These are phyloP conservation scores for Condylura cristata DNA, from an alignment of 2,113 vertebrate genomes.

Conservation along the genomic window DNA sequence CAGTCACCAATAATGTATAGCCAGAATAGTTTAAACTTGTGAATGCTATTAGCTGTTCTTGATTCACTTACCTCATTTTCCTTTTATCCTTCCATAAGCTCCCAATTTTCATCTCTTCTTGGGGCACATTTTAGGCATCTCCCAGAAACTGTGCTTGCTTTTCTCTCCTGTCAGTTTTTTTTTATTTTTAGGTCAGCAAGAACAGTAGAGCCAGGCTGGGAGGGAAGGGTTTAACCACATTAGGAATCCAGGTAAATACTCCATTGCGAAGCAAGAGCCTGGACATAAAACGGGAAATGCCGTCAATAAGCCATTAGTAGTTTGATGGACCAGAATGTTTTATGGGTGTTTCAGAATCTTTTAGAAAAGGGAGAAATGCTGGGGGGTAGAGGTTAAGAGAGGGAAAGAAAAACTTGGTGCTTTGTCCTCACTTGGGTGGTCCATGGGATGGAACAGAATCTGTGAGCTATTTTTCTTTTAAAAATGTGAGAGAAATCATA, in stretches of 20 bases:
- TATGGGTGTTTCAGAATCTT: not conserved
- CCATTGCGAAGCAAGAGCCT: not conserved
- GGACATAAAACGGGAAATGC: not conserved
- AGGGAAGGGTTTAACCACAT: not conserved
- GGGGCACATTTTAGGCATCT: not conserved
- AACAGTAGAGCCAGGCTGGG: not conserved
- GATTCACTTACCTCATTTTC: not conserved
- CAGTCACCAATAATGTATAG: not conserved
- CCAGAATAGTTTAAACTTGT: not conserved
- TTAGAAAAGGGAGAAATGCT: not conserved
- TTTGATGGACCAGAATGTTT: not conserved
- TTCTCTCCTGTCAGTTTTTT: too few relatives aligned
- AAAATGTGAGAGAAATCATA: slow-evolving; percentile 3
- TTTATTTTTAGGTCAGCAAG: not conserved
- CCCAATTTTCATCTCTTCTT: not conserved
- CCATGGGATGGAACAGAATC: not conserved
- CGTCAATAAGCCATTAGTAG: not conserved
- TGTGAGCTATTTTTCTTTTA: not conserved
- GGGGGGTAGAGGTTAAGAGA: not conserved
- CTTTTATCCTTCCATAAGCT: not conserved
- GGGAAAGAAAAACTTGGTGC: not conserved
- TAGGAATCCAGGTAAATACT: not conserved
- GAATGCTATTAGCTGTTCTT: not conserved
- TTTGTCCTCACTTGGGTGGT: not conserved
- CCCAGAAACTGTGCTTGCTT: not conserved